These are phyloP conservation scores for Pristionchus exspectatus DNA, from an alignment of 2,888 invertebrate genomes.

Conservation along the genomic window DNA sequence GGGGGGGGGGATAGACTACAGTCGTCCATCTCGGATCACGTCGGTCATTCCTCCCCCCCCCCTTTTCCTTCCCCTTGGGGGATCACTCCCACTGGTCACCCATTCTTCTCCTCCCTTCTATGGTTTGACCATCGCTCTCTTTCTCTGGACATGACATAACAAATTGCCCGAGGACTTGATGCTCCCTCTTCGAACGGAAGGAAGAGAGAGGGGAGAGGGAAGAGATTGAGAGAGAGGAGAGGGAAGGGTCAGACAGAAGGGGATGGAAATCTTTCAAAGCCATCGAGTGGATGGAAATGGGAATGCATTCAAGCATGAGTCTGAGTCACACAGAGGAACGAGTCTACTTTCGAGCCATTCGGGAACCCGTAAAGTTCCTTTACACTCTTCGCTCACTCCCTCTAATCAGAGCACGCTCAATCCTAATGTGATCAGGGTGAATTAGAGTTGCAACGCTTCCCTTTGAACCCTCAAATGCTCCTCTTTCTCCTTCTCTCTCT, in stretches of 20 bases:
- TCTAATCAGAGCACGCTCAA: conserved; percentile 30
- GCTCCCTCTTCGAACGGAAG: conserved; percentile 9
- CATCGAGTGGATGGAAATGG: neutral
- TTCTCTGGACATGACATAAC: conserved; percentile 26
- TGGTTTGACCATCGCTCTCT: neutral
- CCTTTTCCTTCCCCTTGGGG: neutral
- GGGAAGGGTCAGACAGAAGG: neutral
- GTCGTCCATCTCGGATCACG: neutral
- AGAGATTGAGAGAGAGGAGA: conserved; percentile 29
- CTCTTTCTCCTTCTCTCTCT: neutral
- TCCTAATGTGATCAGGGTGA: conserved; percentile 3
- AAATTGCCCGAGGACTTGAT: conserved; percentile 22
- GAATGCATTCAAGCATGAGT: neutral
- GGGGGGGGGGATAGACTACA: neutral
- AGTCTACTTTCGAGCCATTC: neutral
- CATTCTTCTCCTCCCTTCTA: conserved; percentile 34
- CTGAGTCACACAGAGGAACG: neutral
- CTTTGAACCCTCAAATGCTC: conserved; percentile 31
- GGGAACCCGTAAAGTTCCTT: neutral
- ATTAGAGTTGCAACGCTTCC: neutral
- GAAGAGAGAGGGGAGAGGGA: neutral
- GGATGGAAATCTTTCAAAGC: conserved; percentile 29
- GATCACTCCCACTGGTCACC: conserved; percentile 27
- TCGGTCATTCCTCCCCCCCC: neutral
- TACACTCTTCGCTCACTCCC: neutral